Percentiles rank a stretch among this genome's conserved stretches.
These are phyloP conservation scores for Otolemur garnettii DNA, from an alignment of 2,113 vertebrate species.

Conservation along the genomic window DNA sequence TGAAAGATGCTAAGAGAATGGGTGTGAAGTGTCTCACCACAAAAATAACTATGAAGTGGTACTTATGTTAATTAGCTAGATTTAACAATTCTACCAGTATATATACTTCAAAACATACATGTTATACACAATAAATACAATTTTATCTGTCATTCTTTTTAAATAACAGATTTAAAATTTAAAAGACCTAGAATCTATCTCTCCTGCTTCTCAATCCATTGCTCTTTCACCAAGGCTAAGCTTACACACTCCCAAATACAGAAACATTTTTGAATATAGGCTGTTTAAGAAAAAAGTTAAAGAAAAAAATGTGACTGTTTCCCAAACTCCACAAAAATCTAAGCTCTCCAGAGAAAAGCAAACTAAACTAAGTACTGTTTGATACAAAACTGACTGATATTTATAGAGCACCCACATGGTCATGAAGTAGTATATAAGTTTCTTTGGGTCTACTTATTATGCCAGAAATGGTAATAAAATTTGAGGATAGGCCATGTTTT, in stretches of 20 bases:
- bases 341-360: background rate
- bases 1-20: background rate
- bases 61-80: background rate
- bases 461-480: background rate
- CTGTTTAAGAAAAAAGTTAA: slow-evolving; percentile 38
- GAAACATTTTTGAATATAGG: background rate
- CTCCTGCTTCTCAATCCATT: background rate
- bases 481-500: no score
- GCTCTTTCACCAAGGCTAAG: background rate
- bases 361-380: background rate
- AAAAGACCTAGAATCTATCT: background rate
- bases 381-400: background rate
- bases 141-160: background rate
- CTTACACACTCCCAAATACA: background rate
- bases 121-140: background rate
- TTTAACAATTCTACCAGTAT: background rate
- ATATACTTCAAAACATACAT: background rate
- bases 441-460: background rate
- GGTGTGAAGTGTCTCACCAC: background rate
- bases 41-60: background rate
- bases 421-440: background rate
- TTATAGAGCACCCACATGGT: background rate
- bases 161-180: background rate
- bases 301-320: background rate
- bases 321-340: background rate